phyloP scores from a whole-genome alignment of 2,888 invertebrate genomes.

The Hemistola chrysoprasaria region DNA sequence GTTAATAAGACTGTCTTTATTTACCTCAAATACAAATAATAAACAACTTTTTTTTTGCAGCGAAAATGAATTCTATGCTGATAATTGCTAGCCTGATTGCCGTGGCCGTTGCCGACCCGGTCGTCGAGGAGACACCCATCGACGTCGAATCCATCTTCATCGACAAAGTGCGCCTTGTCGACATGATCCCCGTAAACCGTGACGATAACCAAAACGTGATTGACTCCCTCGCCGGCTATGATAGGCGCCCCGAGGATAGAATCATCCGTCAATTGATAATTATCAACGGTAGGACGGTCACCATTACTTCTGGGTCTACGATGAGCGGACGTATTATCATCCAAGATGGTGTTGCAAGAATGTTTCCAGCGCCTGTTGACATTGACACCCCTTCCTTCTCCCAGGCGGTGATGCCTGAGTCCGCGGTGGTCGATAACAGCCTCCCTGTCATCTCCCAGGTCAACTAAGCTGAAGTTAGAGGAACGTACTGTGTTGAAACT shows the following conservation, averaged over 20 bases:
- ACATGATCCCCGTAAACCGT: conserved; percentile 14
- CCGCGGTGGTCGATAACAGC: conserved; percentile 20
- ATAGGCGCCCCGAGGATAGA: no score
- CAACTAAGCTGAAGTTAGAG: conserved; percentile 26
- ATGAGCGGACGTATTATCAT: no score
- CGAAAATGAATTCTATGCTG: conserved; percentile 43
- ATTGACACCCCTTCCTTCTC: conserved; percentile 22
- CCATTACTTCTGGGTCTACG: no score
- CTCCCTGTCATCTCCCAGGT: no score
- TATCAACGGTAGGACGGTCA: conserved; percentile 15
- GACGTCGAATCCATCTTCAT: conserved; percentile 22
- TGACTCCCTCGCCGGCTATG: conserved; percentile 17
- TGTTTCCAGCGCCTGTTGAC: conserved; percentile 13
- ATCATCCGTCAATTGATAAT: conserved; percentile 44
- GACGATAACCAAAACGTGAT: conserved; percentile 23
- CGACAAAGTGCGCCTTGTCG: conserved; percentile 11
- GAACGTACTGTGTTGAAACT: conserved; percentile 22
- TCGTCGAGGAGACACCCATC: conserved; percentile 14
- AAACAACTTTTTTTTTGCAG: conserved; percentile 25
- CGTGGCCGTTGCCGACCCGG: conserved; percentile 38
- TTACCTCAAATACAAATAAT: no score
- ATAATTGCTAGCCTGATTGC: conserved; percentile 41
- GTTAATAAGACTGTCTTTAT: no score
- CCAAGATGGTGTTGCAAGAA: conserved; percentile 13
- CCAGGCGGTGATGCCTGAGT: no score